phyloP scores from a whole-genome alignment of 2,888 invertebrate genomes.

The Torymus tubicola region DNA sequence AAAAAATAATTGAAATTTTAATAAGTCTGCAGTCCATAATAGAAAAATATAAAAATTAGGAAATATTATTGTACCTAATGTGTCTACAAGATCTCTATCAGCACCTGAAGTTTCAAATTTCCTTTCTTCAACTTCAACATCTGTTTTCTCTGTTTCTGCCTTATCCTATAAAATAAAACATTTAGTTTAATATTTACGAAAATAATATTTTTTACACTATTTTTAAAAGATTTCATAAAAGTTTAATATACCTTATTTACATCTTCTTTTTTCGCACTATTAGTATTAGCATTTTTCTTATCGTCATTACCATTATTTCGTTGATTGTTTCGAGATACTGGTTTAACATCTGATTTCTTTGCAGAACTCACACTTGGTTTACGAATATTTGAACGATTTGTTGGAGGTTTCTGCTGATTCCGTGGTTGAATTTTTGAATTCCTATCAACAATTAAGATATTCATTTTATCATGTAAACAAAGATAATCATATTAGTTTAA shows the following conservation, averaged over 20 bases:
- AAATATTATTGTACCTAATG: conserved; percentile 81
- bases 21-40: conserved; percentile 1
- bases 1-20: conserved; percentile 65
- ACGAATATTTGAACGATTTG: conserved; percentile 68
- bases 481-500: neutral
- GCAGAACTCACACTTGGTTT: conserved; percentile 71
- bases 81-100: conserved; percentile 95
- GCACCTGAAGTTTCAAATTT: conserved; percentile 90
- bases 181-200: neutral
- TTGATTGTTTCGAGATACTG: conserved; percentile 72
- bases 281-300: conserved; percentile 59
- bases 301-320: conserved; percentile 75
- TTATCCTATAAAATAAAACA: conserved; percentile 69
- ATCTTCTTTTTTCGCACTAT: conserved; percentile 77
- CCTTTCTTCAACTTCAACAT: conserved; percentile 84
- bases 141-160: conserved; percentile 83
- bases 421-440: conserved; percentile 71
- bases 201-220: neutral
- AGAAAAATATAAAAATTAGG: conserved; percentile 19
- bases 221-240: neutral
- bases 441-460: conserved; percentile 63
- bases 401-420: conserved; percentile 68
- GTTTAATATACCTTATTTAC: conserved; percentile 64
- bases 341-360: conserved; percentile 75
- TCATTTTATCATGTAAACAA: conserved; percentile 10